Evolutionary conservation across 2,888 invertebrate genomes (phyloP).

Genomic region (Sepioteuthis lessoniana): DNA sequence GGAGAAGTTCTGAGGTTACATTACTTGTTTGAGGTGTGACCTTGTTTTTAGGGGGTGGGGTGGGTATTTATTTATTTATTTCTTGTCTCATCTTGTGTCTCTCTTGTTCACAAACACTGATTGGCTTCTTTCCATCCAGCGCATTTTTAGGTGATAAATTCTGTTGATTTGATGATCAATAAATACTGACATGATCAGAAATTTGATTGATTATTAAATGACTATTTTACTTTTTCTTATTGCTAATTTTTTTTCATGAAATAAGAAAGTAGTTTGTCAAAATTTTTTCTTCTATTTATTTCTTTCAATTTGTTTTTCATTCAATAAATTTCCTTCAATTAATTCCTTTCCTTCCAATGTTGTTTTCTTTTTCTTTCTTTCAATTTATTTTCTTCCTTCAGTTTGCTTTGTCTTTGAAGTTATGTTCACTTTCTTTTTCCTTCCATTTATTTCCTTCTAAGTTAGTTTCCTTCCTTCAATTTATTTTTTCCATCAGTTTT

Average conservation of each 20-base stretch:
- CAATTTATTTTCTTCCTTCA: background rate
- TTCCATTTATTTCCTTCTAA: background rate
- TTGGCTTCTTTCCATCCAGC: background rate
- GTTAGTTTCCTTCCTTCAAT: background rate
- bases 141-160: background rate
- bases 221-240: too few relatives aligned
- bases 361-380: background rate
- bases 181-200: background rate
- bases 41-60: too few relatives aligned
- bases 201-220: too few relatives aligned
- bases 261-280: background rate
- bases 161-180: background rate
- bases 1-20: background rate
- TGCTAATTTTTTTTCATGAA: background rate
- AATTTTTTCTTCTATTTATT: background rate
- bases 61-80: background rate
- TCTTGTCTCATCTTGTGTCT: background rate
- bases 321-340: background rate
- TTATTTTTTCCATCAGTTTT: background rate
- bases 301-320: background rate
- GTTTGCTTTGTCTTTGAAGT: background rate
- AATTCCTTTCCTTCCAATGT: background rate
- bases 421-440: background rate
- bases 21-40: background rate
- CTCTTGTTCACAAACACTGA: background rate